Percentiles rank a stretch among this genome's conserved stretches.
phyloP scores from a whole-genome alignment of 1,140 invertebrate species.

The Sycobia sp. region DNA sequence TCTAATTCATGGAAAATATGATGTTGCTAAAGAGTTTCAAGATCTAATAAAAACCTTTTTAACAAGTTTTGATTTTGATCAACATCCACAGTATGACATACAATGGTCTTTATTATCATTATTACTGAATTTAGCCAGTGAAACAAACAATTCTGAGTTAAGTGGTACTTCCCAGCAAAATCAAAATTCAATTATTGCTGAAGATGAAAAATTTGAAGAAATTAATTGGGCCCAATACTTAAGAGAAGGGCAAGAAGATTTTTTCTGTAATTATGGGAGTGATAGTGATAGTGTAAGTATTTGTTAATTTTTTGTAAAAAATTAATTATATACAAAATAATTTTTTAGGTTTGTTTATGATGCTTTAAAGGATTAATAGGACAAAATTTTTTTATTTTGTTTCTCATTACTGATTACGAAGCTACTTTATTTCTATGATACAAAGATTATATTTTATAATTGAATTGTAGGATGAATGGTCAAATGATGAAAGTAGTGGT shows the following conservation, averaged over 20 bases:
- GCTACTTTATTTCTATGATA: too few species aligned
- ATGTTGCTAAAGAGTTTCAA: conserved; percentile 53
- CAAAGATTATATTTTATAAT: conserved; percentile 6
- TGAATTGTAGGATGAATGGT: conserved; percentile 46
- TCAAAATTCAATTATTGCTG: conserved; percentile 21
- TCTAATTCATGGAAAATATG: conserved; percentile 57
- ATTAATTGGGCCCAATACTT: conserved; percentile 58
- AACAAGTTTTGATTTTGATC: conserved; percentile 55
- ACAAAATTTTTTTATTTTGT: not conserved
- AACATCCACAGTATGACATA: conserved; percentile 58
- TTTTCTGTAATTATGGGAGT: conserved; percentile 51
- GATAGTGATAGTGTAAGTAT: conserved; percentile 51
- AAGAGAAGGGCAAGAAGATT: conserved; percentile 54
- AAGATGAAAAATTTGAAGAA: conserved; percentile 48
- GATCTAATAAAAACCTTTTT: conserved; percentile 52
- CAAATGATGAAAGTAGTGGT: conserved; percentile 45
- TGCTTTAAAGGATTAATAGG: too few species aligned
- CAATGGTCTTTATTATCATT: conserved; percentile 57
- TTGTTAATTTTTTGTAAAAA: conserved; percentile 20
- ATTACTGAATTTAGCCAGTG: conserved; percentile 51
- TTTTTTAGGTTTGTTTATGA: too few species aligned
- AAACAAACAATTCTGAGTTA: conserved; percentile 50
- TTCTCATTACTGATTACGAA: too few species aligned
- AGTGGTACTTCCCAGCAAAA: conserved; percentile 35
- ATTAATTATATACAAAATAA: not conserved